Evolutionary conservation across 1,140 invertebrate species (phyloP).

Genomic region (Eumeta japonica): DNA sequence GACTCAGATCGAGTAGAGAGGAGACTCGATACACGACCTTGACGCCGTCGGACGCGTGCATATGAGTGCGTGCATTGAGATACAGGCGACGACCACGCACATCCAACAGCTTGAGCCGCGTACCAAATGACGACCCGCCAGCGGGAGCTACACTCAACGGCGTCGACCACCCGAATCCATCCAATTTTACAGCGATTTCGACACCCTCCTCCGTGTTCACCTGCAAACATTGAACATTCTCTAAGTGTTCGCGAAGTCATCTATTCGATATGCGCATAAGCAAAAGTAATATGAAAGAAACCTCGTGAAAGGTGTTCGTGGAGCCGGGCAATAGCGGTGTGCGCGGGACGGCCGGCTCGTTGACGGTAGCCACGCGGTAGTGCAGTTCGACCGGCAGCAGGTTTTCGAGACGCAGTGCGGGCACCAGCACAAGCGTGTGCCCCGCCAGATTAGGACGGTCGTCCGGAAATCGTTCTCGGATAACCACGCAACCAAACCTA

Average conservation of each 20-base stretch:
- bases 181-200: slow-evolving; percentile 72
- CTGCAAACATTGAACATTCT: slow-evolving; percentile 34
- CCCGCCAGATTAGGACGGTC: slow-evolving; percentile 66
- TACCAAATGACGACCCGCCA: slow-evolving; percentile 42
- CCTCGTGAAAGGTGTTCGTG: slow-evolving; percentile 41
- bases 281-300: slow-evolving; percentile 3
- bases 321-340: slow-evolving; percentile 26
- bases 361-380: slow-evolving; percentile 62
- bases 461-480: slow-evolving; percentile 80
- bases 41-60: slow-evolving; percentile 50
- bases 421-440: slow-evolving; percentile 80
- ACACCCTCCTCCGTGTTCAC: slow-evolving; percentile 70
- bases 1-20: slow-evolving; percentile 4
- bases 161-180: slow-evolving; percentile 77
- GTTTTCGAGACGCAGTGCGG: slow-evolving; percentile 80
- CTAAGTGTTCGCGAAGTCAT: too few relatives aligned
- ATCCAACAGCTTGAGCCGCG: slow-evolving; percentile 63
- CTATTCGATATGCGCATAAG: slow-evolving; percentile 1
- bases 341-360: slow-evolving; percentile 59
- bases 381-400: slow-evolving; percentile 73
- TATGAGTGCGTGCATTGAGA: slow-evolving; percentile 65
- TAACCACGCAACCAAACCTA: slow-evolving; percentile 78
- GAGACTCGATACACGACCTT: slow-evolving; percentile 39
- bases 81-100: slow-evolving; percentile 69
- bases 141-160: slow-evolving; percentile 58